phyloP scores from a whole-genome alignment of 2,888 invertebrate species.

The Idaea aversata region DNA sequence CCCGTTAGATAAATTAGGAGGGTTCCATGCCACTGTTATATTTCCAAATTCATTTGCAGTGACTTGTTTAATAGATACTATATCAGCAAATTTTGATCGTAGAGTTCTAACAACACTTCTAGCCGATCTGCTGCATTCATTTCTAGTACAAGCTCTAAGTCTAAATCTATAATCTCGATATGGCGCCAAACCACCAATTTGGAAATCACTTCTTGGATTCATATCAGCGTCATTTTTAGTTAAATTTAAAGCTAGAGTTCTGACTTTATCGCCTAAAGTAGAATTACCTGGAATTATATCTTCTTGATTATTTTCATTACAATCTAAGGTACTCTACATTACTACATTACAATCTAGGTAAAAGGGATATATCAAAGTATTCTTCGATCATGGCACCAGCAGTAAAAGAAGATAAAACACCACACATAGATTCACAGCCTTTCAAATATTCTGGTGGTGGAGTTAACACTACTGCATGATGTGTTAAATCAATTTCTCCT shows the following conservation, averaged over 20 bases:
- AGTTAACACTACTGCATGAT: constrained; percentile 58
- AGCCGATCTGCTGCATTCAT: constrained; percentile 56
- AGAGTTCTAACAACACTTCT: constrained; percentile 58
- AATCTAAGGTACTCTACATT: constrained; percentile 42
- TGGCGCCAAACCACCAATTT: constrained; percentile 58
- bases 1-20: constrained; percentile 59
- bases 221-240: constrained; percentile 19
- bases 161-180: constrained; percentile 66
- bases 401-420: constrained; percentile 51
- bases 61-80: constrained; percentile 39
- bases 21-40: constrained; percentile 55
- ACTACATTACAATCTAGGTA: no score
- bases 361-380: constrained; percentile 62
- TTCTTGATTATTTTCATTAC: constrained; percentile 39
- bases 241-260: constrained; percentile 50
- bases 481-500: constrained; percentile 47
- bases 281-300: constrained; percentile 43
- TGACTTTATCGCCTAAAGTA: constrained; percentile 44
- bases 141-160: constrained; percentile 55
- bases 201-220: constrained; percentile 37
- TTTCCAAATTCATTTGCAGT: constrained; percentile 39
- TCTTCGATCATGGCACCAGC: constrained; percentile 57
- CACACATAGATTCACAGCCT: constrained; percentile 65
- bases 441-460: constrained; percentile 59
- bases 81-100: constrained; percentile 48